phyloP scores from a whole-genome alignment of 2,113 vertebrate species.

The Casuarius casuarius region DNA sequence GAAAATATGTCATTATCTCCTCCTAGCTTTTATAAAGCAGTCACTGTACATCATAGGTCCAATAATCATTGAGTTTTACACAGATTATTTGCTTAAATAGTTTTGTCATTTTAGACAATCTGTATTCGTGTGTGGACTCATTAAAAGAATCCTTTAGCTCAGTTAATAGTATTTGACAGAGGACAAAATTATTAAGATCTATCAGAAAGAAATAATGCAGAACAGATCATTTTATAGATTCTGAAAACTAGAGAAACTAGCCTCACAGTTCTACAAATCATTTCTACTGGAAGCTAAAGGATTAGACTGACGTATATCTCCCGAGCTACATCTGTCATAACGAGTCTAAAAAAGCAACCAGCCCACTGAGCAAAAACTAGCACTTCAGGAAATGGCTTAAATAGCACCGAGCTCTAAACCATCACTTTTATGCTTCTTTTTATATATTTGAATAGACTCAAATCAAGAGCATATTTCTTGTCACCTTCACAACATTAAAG shows the following conservation, averaged over 20 bases:
- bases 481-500: neutral
- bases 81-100: neutral
- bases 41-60: neutral
- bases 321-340: constrained; percentile 74
- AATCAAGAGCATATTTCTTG: constrained; percentile 10
- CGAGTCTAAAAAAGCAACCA: constrained; percentile 72
- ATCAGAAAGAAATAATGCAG: neutral
- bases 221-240: neutral
- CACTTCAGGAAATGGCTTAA: constrained; percentile 70
- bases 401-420: constrained; percentile 53
- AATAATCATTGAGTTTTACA: neutral
- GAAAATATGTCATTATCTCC: neutral
- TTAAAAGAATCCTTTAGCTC: neutral
- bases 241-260: constrained; percentile 19
- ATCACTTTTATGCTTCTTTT: neutral
- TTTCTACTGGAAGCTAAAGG: constrained; percentile 50
- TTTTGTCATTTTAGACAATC: neutral
- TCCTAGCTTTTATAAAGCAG: neutral
- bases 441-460: constrained; percentile 42
- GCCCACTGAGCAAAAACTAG: constrained; percentile 70
- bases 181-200: neutral
- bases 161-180: neutral
- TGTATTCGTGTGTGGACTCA: neutral
- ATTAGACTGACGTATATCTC: constrained; percentile 69
- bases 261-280: constrained; percentile 35